These are phyloP conservation scores for Drosophila mettleri DNA, from an alignment of 2,888 invertebrate species.

Conservation along the genomic window DNA sequence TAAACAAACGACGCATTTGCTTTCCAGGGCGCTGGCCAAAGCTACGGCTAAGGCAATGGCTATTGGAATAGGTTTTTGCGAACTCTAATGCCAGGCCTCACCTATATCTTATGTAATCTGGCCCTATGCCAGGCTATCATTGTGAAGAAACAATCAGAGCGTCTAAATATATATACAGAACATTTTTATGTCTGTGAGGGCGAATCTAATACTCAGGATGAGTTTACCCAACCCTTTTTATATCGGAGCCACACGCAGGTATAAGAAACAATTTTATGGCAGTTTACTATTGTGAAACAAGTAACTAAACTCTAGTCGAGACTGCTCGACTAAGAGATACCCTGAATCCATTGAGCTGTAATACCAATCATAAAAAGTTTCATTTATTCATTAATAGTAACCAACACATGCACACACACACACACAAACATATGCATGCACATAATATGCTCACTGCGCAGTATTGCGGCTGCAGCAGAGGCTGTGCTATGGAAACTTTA, in stretches of 20 bases:
- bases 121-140: background rate
- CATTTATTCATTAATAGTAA: no score
- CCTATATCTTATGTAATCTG: background rate
- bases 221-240: background rate
- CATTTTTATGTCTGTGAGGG: background rate
- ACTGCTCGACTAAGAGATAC: no score
- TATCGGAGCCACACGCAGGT: background rate
- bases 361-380: no score
- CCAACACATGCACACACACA: no score
- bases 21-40: slow-evolving; percentile 26
- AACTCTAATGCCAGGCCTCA: background rate
- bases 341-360: no score
- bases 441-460: no score
- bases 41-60: slow-evolving; percentile 6
- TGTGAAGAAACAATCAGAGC: background rate
- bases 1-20: slow-evolving; percentile 65
- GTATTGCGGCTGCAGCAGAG: no score
- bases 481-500: no score
- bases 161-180: background rate
- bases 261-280: background rate
- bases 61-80: slow-evolving; percentile 9
- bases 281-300: background rate
- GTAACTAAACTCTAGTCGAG: no score
- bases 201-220: background rate
- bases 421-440: no score